A percentile compares a stretch with the other conserved stretches of the same genome.
Evolutionary conservation across 2,888 invertebrate genomes (phyloP).

Genomic region (Drosophila testacea): DNA sequence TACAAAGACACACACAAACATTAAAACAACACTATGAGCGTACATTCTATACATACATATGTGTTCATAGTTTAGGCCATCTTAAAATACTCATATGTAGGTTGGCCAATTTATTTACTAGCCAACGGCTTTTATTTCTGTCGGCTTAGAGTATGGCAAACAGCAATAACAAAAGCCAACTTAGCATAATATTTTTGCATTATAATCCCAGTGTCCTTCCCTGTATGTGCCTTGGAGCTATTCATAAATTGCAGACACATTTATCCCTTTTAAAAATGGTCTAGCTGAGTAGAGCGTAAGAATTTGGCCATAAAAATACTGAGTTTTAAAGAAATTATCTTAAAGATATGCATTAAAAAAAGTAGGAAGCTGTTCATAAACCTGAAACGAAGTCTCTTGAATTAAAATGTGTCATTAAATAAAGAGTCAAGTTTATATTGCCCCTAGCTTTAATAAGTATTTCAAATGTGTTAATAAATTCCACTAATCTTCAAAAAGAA

Average conservation of each 20-base stretch:
- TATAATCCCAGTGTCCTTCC: conserved; percentile 26
- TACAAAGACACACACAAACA: conserved; percentile 2
- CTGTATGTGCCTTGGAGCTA: conserved; percentile 21
- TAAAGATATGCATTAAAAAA: neutral
- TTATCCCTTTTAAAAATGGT: conserved; percentile 27
- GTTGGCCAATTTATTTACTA: conserved; percentile 46
- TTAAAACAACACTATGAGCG: too few relatives aligned
- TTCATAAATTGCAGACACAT: conserved; percentile 36
- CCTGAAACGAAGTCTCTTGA: too few relatives aligned
- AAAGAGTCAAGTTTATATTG: too few relatives aligned
- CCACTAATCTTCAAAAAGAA: too few relatives aligned
- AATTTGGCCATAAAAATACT: conserved; percentile 6
- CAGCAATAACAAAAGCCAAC: conserved; percentile 16
- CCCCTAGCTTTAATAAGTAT: too few relatives aligned
- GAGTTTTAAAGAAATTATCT: conserved; percentile 2
- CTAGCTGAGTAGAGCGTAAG: conserved; percentile 6
- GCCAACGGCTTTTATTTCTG: conserved; percentile 23
- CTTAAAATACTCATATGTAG: conserved; percentile 17
- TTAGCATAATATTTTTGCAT: conserved; percentile 32
- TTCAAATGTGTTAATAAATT: too few relatives aligned
- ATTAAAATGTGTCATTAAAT: too few relatives aligned
- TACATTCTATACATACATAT: neutral
- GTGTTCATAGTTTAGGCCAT: conserved; percentile 5
- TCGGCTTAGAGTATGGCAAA: neutral
- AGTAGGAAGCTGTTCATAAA: too few relatives aligned